phyloP scores from a whole-genome alignment of 2,797 vertebrate species.

The Pygocentrus nattereri region DNA sequence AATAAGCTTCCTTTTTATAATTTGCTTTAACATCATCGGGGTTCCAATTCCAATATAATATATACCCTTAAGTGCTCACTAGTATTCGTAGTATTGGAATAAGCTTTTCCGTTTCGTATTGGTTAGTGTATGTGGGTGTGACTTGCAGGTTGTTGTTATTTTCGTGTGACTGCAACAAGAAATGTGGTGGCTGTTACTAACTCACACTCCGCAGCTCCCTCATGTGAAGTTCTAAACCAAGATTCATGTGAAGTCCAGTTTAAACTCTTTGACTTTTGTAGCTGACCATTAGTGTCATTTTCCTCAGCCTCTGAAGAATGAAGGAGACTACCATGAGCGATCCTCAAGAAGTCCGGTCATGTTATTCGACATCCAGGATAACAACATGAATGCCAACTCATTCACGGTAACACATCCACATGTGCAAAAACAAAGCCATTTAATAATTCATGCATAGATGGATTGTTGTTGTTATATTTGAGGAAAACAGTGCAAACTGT shows the following conservation, averaged over 20 bases:
- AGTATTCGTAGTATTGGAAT: not conserved
- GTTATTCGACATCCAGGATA: constrained; percentile 83
- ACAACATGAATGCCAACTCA: constrained; percentile 84
- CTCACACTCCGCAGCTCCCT: not conserved
- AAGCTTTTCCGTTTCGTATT: not conserved
- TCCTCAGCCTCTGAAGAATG: constrained; percentile 78
- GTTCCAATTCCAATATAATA: not conserved
- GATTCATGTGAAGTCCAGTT: not conserved
- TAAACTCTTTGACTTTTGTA: not conserved
- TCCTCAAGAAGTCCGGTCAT: constrained; percentile 82
- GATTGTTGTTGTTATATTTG: constrained; percentile 7
- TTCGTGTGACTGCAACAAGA: constrained; percentile 23
- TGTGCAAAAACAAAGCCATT: not conserved
- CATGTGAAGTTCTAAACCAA: not conserved
- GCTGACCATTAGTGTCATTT: not conserved
- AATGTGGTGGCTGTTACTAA: constrained; percentile 35
- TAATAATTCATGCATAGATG: not conserved
- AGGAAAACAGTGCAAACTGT: constrained; percentile 2
- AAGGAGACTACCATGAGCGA: constrained; percentile 74
- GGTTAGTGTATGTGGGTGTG: constrained; percentile 17
- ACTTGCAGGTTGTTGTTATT: not conserved
- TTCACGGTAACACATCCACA: constrained; percentile 77
- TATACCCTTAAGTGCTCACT: not conserved
- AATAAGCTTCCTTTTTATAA: not conserved
- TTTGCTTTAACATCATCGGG: not conserved